Conservation (phyloP, 2,113 vertebrate genomes). For the Pangasianodon hypophthalmus region DNA sequence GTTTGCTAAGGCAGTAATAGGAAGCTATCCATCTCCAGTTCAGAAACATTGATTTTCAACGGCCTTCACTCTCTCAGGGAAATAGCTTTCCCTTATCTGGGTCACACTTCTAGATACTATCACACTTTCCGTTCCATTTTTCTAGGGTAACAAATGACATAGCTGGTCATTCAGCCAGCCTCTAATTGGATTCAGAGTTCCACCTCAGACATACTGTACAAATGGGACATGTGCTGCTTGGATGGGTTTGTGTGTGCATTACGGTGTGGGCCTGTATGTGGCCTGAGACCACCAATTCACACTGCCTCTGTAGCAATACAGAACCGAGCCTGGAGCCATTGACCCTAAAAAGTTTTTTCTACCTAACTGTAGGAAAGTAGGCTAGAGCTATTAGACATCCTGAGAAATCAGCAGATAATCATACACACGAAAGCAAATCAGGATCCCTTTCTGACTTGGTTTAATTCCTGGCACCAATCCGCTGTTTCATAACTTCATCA, state of each 20-base stretch:
- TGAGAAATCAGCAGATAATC: conserved; percentile 14
- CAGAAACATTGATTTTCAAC: conserved; percentile 50
- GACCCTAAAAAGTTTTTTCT: background rate
- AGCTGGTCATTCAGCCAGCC: conserved; percentile 23
- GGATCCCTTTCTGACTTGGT: background rate
- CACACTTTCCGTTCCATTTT: conserved; percentile 26
- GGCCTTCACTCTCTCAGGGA: conserved; percentile 21
- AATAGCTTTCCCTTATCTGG: conserved; percentile 43
- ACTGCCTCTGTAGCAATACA: background rate
- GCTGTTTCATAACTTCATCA: background rate
- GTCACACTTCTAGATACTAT: conserved; percentile 41
- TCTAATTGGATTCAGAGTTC: conserved; percentile 34
- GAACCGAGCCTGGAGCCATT: background rate
- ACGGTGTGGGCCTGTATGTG: background rate
- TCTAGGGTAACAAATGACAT: conserved; percentile 28
- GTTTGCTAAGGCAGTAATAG: conserved; percentile 30
- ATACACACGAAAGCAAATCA: background rate
- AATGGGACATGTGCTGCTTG: conserved; percentile 6
- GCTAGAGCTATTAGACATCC: background rate
- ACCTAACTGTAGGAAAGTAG: background rate
- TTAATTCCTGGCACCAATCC: background rate
- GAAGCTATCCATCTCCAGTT: conserved; percentile 25
- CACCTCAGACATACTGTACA: conserved; percentile 25
- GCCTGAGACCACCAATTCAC: background rate
- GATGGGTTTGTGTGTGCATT: background rate